Evolutionary conservation across 1,140 invertebrate genomes (phyloP), one percentile per base, ranked within the genome.

Genomic region (Goniozus legneri): DNA sequence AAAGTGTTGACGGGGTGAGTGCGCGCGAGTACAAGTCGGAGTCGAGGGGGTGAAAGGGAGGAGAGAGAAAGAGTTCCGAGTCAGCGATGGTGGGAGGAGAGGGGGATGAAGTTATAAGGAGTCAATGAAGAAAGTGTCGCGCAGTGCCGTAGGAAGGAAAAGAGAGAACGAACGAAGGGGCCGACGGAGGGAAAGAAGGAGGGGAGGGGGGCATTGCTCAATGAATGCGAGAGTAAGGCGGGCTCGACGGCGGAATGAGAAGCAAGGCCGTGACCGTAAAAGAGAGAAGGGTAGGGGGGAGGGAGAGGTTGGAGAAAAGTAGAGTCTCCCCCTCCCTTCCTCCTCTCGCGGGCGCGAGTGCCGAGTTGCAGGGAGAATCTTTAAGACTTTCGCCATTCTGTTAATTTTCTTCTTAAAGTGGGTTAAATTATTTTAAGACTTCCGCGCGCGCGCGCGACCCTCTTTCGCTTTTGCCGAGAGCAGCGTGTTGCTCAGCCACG

Each of bases 61-160:
- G 14, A 8, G 12, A 30, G 3, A 10, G 8, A 14, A 10, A 10
- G 10, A 27, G 10, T 4, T 27, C 24, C 4, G 24, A 27, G 24
- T 27, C 24, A 27, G 6, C 3, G 16, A 8, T 14, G 30, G 13
- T 27, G 21, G 2, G 13, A 10, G 10, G 13, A 2, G 8, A 19
- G 6, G 4, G 15, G 20, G 40, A 24, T 57, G 59, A 59, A 50
- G 52, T 52, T 60, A 62, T 67, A 76, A 76, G 75, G 72, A 73
- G 69, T 75, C 70, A 75, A 76, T 75, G 74, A 73, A 76, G 73
- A 74, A 75, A 73, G 64, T 69, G 44, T 51, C 42, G 41, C 40
- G 50, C 36, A 34, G 30, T 24, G 49, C n/a, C n/a, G n/a, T n/a
- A n/a, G n/a, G n/a, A n/a, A n/a, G n/a, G n/a, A n/a, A n/a, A n/a